A percentile compares a stretch with the other conserved stretches of the same genome.
Evolutionary conservation across 2,113 vertebrate species (phyloP).

Genomic region (Cairina moschata): DNA sequence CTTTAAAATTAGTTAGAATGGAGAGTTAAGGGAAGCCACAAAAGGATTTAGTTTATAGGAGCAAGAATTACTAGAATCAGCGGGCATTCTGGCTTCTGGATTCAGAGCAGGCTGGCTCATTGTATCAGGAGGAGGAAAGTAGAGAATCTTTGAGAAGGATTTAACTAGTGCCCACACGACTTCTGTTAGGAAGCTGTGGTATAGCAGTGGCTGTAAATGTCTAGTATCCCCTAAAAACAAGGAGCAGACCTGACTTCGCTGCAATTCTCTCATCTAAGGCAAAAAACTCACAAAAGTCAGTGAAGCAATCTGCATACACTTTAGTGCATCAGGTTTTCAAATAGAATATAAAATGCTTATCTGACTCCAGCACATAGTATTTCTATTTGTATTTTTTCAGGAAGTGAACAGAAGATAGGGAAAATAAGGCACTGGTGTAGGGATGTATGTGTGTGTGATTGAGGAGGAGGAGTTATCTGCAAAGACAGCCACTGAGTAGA

Average conservation of each 20-base stretch:
- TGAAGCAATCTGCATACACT: background rate
- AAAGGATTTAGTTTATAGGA: conserved; percentile 64
- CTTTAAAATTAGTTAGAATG: conserved; percentile 44
- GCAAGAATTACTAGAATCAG: conserved; percentile 65
- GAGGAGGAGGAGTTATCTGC: background rate
- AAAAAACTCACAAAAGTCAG: background rate
- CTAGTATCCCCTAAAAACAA: conserved; percentile 1
- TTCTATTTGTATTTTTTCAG: background rate
- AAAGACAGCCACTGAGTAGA: background rate
- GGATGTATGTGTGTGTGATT: background rate
- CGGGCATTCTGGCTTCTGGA: conserved; percentile 15
- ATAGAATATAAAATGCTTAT: background rate
- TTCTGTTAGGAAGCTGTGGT: background rate
- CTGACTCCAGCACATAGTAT: background rate
- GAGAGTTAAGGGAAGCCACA: conserved; percentile 63
- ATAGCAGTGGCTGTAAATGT: background rate
- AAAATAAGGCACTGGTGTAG: background rate
- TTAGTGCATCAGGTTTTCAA: background rate
- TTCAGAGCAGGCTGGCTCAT: background rate
- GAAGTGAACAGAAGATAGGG: background rate
- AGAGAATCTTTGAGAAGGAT: background rate
- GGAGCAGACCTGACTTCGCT: background rate
- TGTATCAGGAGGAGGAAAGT: background rate
- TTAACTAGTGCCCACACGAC: background rate
- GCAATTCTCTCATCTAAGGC: background rate